Evolutionary conservation across 2,113 vertebrate genomes (phyloP).

Genomic region (Egretta garzetta): DNA sequence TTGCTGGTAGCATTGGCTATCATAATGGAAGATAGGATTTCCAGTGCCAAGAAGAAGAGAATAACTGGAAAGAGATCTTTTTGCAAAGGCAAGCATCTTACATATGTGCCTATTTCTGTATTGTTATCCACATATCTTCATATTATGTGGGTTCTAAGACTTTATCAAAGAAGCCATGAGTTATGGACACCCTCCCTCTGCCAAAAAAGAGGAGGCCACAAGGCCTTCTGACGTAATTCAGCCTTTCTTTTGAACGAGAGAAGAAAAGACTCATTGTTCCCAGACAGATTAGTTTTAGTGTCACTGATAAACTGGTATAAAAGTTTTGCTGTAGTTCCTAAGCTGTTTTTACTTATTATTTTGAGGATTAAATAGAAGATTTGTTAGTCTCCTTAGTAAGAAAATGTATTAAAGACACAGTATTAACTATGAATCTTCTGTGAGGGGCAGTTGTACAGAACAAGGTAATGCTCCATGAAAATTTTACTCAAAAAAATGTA

Average conservation of each 20-base stretch:
- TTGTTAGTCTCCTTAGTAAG: not conserved
- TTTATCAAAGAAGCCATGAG: not conserved
- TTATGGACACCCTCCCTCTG: not conserved
- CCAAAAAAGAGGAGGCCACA: not conserved
- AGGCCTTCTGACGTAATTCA: not conserved
- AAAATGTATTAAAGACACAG: not conserved
- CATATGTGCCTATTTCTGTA: slow-evolving; percentile 21
- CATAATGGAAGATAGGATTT: slow-evolving; percentile 13
- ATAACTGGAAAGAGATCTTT: not conserved
- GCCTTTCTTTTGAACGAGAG: not conserved
- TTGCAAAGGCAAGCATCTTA: slow-evolving; percentile 22
- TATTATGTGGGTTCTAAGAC: not conserved
- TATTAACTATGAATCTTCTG: not conserved
- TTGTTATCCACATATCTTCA: not conserved
- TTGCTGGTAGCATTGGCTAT: not conserved
- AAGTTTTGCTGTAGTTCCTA: not conserved
- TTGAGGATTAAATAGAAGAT: not conserved
- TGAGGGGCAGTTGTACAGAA: not conserved
- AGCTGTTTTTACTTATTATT: not conserved
- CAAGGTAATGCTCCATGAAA: not conserved
- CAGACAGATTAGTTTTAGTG: not conserved
- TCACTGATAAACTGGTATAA: not conserved
- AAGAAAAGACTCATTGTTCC: not conserved
- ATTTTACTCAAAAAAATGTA: not conserved
- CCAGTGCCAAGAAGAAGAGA: slow-evolving; percentile 42